Base-by-base conservation (phyloP, 64 coral and sea anemone genomes). In the Cladopsammia gracilis region DNA sequence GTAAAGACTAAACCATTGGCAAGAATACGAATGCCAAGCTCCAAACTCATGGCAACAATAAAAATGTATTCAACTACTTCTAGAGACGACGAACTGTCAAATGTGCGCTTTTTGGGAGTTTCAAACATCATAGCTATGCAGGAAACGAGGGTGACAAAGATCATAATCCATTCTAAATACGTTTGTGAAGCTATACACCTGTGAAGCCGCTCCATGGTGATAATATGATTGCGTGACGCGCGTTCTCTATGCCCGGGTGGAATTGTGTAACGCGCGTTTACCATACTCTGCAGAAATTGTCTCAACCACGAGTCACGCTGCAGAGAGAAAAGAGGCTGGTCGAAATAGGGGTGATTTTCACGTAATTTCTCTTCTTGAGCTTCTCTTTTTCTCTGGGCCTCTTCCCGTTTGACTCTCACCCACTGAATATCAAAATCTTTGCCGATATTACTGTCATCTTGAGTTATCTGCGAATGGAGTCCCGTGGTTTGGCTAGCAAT, bases 301-400 rank as follows among this genome's bases (percentile, higher is more conserved):
- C 98, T 92, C 3, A 99, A 64, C 88, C 94, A 96, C 6, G 94
- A 96, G 60, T 99, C 98, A 71, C 98, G 91, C 45, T 95, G 94
- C 5, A 99, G 78, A 16, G 78, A 73, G 88, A 99, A 94, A 11
- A 99, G 83, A 1, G 98, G 98, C 76, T 96, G 95, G 88, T 99
- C 98, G 71, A 99, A 99, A 43, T 94, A 94, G 42, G 98, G 98
- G 58, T 99, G 98, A 19, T 99, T 99, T 77, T 99, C 98, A 34
- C 98, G 89, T 18, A 99, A 91, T 48, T 92, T 93, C 83, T 99
- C 98, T 58, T 96, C 94, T 66, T 96, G 94, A 26, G 94, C 92
- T 48, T 76, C 46, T 79, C 91, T 90, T 76, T 92, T 93, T 42
- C 94, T 87, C 70, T 89, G 76, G 13, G 85, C 98, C 83, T 99